Evolutionary conservation across 2,113 vertebrate species (phyloP), one percentile per base, ranked within the genome.

Genomic region (Murina feae): DNA sequence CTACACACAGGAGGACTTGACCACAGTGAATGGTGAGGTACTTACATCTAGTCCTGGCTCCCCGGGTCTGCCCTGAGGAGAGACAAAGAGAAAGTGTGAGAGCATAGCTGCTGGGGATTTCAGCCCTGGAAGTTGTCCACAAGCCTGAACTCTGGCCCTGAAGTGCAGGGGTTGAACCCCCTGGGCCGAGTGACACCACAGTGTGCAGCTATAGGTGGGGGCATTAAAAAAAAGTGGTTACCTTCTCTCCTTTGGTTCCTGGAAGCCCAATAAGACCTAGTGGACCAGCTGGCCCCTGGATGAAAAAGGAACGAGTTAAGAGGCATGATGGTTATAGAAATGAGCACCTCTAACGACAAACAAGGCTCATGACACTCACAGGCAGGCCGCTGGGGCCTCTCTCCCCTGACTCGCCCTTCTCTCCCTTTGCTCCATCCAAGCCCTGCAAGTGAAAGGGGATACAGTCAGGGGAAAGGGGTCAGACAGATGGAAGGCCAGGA

Each of bases 21-120:
- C 35, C 23, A 71, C 18, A 12, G 63, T 5, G 32, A 32, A 63
- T 0, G 2, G 42, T n/a, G 76, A 90, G 89, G 89, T 98, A 99
- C 99, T 99, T 97, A 99, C 99, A 95, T 99, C 99, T 88, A 99
- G 95, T 98, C 99, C 99, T 74, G 99, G 99, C 97, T 99, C 99
- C 14, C 99, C 99, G 0, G 98, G 98, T 97, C 98, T 99, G 88
- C 99, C 99, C 99, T 99, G 97, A 84, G 66, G 93, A 93, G 47
- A 92, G 60, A 97, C 85, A 97, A 86, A 96, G 39, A 93, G 53
- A 3, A 47, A 32, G 4, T 51, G 21, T 75, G 17, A 76, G 37
- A 89, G 28, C 35, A 23, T 5, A 63, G 35, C 32, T 66, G 9
- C 51, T 65, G 63, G 47, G 10, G 35, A 32, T 20, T 32, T 42